Evolutionary conservation across 2,888 invertebrate genomes (phyloP).

Genomic region (Ditula angustiorana): DNA sequence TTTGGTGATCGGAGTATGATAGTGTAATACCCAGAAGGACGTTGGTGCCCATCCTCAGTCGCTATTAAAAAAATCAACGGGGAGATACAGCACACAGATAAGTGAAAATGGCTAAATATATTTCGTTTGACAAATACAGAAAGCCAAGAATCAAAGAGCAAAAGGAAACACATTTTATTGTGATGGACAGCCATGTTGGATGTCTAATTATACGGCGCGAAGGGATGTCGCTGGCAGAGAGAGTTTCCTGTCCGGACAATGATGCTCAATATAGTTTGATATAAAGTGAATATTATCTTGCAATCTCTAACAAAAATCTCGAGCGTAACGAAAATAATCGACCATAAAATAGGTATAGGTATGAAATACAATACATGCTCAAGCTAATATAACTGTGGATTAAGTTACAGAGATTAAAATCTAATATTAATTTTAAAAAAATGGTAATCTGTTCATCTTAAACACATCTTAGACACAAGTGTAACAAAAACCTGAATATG

Average conservation of each 20-base stretch:
- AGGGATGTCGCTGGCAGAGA: not conserved
- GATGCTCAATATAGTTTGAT: not conserved
- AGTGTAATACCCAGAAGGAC: too few species aligned
- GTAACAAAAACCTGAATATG: not conserved
- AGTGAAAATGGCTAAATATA: too few species aligned
- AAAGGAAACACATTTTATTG: slow-evolving; percentile 1
- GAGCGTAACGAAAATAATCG: not conserved
- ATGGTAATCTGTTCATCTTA: too few species aligned
- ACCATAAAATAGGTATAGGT: not conserved
- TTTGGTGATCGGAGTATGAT: too few species aligned
- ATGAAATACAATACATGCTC: not conserved
- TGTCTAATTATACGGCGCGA: slow-evolving; percentile 6
- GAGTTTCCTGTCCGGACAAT: not conserved
- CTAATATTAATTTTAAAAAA: too few species aligned
- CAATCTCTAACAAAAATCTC: not conserved
- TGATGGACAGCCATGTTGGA: not conserved
- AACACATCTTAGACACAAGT: too few species aligned
- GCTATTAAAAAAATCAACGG: too few species aligned
- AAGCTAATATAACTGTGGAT: too few species aligned
- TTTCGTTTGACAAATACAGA: not conserved
- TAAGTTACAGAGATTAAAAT: too few species aligned
- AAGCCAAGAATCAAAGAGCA: not conserved
- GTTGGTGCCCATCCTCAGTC: too few species aligned
- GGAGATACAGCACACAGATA: too few species aligned
- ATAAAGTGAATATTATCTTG: not conserved